Base-by-base conservation (phyloP, 2,797 vertebrate species). In the Sebastes baramenuke region DNA sequence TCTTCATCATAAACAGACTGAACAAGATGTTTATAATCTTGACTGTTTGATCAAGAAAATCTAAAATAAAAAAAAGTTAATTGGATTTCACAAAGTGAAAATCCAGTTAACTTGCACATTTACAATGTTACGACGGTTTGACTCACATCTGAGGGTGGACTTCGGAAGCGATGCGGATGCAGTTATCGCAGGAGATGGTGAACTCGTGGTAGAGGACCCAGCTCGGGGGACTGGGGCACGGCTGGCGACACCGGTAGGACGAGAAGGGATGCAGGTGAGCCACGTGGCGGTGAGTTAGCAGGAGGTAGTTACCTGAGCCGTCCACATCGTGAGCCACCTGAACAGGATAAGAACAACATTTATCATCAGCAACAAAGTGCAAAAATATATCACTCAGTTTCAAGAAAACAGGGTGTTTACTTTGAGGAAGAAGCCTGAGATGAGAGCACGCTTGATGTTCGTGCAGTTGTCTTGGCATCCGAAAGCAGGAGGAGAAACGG, bases 201-300 rank as follows among this genome's bases (percentile, higher is more conserved):
- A 99, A 99, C 56, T 95, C 96, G 1, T 99, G 97, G 91, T 98
- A 99, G 1, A 99, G 95, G 64, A 99, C 96, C 98, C 98, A 99
- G 3, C 91, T 81, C 4, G 98, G 98, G 0, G 94, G 97, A 67
- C 32, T 82, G 22, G 92, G 95, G 1, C 92, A 83, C 0, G 97
- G 96, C 7, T 94, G 93, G 9, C 94, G 95, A 77, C 95, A 96
- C 86, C 93, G 88, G 91, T 99, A 99, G 67, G 97, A 96, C 0
- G 97, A 98, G 82, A 94, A 83, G 0, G 96, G 95, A 54, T 99
- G 96, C 70, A 99, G 95, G 85, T 98, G 97, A 59, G 98, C 97
- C 90, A 99, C 97, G 0, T 99, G 98, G 55, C 98, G 97, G 85
- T 99, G 97, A 0, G 97, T 98, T 72, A 99, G 91, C 84, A 99